Evolutionary conservation across 2,888 invertebrate species (phyloP).

Genomic region (Parelbella ahira): DNA sequence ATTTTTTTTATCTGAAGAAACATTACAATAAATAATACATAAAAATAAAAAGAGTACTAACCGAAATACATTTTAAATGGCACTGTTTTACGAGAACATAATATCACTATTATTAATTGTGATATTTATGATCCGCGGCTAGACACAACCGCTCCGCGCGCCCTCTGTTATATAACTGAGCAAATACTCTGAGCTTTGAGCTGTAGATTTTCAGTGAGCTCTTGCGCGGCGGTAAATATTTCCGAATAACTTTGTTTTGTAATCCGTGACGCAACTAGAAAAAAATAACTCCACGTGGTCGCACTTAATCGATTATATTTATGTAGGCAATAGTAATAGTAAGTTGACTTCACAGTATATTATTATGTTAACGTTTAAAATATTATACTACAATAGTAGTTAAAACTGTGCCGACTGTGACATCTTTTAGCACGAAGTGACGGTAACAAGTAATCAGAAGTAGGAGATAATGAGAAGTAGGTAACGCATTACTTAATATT

Average conservation of each 20-base stretch:
- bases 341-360: too few relatives aligned
- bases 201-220: conserved; percentile 21
- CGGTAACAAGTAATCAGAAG: too few relatives aligned
- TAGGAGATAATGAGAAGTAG: too few relatives aligned
- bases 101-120: conserved; percentile 16
- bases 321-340: too few relatives aligned
- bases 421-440: too few relatives aligned
- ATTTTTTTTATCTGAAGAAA: too few relatives aligned
- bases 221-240: too few relatives aligned
- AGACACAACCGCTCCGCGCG: conserved; percentile 39
- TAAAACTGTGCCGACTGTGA: too few relatives aligned
- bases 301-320: not conserved
- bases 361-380: too few relatives aligned
- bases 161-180: conserved; percentile 52
- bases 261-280: conserved; percentile 14
- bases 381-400: too few relatives aligned
- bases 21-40: not conserved
- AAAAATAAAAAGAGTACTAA: conserved; percentile 28
- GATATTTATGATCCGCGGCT: conserved; percentile 22
- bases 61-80: conserved; percentile 34
- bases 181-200: conserved; percentile 22
- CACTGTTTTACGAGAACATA: conserved; percentile 12
- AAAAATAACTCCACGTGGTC: conserved; percentile 4
- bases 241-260: too few relatives aligned
- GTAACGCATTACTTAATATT: too few relatives aligned